Percentiles rank a stretch among this genome's conserved stretches.
phyloP scores from a whole-genome alignment of 2,888 invertebrate species.

The Lasioglossum vierecki region DNA sequence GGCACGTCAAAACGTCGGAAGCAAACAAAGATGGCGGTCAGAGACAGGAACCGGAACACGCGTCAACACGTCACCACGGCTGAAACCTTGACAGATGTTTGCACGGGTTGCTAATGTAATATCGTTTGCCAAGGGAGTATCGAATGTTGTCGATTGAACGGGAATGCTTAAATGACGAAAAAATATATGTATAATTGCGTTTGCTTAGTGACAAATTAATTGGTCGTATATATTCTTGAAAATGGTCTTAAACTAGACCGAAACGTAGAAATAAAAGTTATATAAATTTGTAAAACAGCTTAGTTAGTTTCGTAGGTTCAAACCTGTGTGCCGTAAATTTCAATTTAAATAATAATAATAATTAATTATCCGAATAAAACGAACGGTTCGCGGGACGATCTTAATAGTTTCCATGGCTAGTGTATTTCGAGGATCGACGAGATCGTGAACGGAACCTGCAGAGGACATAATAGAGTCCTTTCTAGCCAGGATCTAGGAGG shows the following conservation, averaged over 20 bases:
- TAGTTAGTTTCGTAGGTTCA: too few relatives aligned
- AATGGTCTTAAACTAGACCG: too few relatives aligned
- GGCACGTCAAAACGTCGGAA: conserved; percentile 33
- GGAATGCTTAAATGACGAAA: conserved; percentile 56
- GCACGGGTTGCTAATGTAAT: conserved; percentile 80
- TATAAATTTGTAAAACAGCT: too few relatives aligned
- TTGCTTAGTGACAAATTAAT: too few relatives aligned
- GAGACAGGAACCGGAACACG: conserved; percentile 67
- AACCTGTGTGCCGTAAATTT: too few relatives aligned
- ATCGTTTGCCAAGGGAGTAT: conserved; percentile 77
- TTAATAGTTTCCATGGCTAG: background rate
- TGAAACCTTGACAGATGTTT: conserved; percentile 74
- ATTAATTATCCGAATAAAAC: too few relatives aligned
- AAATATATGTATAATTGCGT: too few relatives aligned
- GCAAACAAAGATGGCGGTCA: conserved; percentile 53
- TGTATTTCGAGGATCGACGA: background rate
- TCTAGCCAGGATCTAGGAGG: conserved; percentile 30
- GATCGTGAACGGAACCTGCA: background rate
- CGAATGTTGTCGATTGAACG: conserved; percentile 67
- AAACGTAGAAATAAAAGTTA: too few relatives aligned
- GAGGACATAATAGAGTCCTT: conserved; percentile 32
- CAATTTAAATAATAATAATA: too few relatives aligned
- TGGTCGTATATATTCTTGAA: too few relatives aligned
- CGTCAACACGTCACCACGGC: conserved; percentile 65
- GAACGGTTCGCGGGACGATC: background rate